Base-by-base conservation (phyloP, 2,113 vertebrate species). In the Elephantulus edwardii region DNA sequence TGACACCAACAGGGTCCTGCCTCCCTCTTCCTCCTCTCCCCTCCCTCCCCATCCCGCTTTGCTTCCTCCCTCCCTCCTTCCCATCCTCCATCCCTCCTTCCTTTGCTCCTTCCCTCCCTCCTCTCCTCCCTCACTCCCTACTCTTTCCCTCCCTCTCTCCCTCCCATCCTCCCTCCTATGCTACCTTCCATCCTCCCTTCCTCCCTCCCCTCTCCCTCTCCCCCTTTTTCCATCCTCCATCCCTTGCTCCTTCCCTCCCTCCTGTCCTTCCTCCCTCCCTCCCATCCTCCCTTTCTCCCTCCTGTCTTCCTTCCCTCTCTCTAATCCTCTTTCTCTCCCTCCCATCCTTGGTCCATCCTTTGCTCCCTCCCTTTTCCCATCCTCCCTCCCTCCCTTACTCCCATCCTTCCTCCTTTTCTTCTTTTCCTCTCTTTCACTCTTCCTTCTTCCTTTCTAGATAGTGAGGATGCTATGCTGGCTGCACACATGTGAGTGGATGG, bases 161-260 rank as follows among this genome's bases (percentile, higher is more conserved):
- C 12, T 28, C 3, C 22, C 10, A 8, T 26, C 9, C 22, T 16
- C 7, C 7, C 2, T 17, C 8, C 11, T n/a, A 48, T 0, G n/a
- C n/a, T n/a, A n/a, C 35, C 44, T 5, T 28, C 5, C 19, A 12
- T 8, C 3, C n/a, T n/a, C n/a, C n/a, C n/a, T 12, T 13, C 5
- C 7, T n/a, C 6, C 14, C 38, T 70, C n/a, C 8, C 2, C 2
- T 19, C 17, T n/a, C n/a, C n/a, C n/a, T n/a, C n/a, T n/a, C n/a
- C n/a, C n/a, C n/a, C n/a, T n/a, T n/a, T n/a, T n/a, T n/a, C 1
- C 9, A 20, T 8, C 42, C 9, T 24, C 9, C 30, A 0, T 20
- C 1, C 22, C 42, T 20, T 2, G 4, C 30, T 6, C 20, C 4
- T 8, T 22, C 26, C 56, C n/a, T 2, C 14, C 28, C 12, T 9